phyloP scores from a whole-genome alignment of 2,113 vertebrate genomes.

The Danionella cerebrum region DNA sequence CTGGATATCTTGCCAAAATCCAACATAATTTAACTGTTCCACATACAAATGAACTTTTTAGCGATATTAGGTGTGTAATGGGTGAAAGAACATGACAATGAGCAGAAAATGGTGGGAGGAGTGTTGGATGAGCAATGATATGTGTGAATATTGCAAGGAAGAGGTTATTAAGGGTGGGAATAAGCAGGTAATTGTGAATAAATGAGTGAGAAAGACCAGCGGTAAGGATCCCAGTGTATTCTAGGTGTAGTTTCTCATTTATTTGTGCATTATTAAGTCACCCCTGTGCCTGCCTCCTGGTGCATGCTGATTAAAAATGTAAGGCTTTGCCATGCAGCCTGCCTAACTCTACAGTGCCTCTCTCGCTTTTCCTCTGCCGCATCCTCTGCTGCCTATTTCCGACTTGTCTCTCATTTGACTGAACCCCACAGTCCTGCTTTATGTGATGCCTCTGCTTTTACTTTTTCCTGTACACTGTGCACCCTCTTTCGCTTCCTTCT shows the following conservation, averaged over 20 bases:
- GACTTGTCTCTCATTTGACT: slow-evolving; percentile 7
- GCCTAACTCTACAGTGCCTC: slow-evolving; percentile 2
- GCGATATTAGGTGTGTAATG: background rate
- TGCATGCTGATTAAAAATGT: slow-evolving; percentile 47
- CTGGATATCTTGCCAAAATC: too few relatives aligned
- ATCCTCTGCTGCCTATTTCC: slow-evolving; percentile 1
- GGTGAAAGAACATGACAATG: slow-evolving; percentile 3
- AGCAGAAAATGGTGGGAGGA: background rate
- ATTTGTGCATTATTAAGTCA: slow-evolving; percentile 51
- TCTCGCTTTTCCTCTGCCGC: slow-evolving; percentile 4
- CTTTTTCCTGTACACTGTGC: slow-evolving; percentile 20
- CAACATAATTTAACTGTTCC: background rate
- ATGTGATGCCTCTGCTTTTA: slow-evolving; percentile 17
- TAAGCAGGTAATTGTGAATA: background rate
- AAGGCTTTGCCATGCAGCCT: slow-evolving; percentile 32
- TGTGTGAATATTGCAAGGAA: background rate
- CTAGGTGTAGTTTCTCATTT: slow-evolving; percentile 33
- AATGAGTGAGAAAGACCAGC: slow-evolving; percentile 13
- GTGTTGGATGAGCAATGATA: background rate
- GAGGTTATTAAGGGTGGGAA: slow-evolving; percentile 4
- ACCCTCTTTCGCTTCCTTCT: slow-evolving; percentile 24
- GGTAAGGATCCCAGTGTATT: slow-evolving; percentile 26
- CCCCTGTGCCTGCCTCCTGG: slow-evolving; percentile 41
- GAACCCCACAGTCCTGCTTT: slow-evolving; percentile 9
- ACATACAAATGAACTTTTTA: too few relatives aligned